Conservation (phyloP, 2,797 vertebrate genomes). For the Halcyon leucocephala region DNA sequence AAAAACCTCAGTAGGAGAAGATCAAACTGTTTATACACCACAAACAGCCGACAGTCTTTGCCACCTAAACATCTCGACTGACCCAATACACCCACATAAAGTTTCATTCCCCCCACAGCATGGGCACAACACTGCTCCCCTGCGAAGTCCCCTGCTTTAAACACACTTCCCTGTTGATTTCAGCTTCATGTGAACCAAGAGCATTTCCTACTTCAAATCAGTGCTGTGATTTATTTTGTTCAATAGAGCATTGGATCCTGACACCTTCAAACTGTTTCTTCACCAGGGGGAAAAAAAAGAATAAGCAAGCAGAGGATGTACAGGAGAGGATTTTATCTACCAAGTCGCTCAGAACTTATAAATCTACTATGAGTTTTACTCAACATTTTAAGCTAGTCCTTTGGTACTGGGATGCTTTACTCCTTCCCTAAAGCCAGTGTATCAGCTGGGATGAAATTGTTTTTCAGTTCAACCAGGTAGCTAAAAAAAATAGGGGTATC, state of each 20-base stretch:
- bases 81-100: background rate
- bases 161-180: background rate
- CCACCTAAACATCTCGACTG: background rate
- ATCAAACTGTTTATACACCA: background rate
- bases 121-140: background rate
- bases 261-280: slow-evolving; percentile 14
- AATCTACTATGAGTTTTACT: background rate
- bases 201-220: background rate
- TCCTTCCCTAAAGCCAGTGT: background rate
- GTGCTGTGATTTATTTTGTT: background rate
- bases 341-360: background rate
- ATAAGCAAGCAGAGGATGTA: background rate
- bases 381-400: background rate
- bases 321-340: background rate
- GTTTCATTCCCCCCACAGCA: background rate
- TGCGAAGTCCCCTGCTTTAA: background rate
- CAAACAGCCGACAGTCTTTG: background rate
- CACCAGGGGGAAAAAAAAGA: background rate
- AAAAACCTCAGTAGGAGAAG: background rate
- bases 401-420: background rate
- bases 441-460: background rate
- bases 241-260: background rate
- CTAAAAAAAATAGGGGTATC: background rate
- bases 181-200: background rate
- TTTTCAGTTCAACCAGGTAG: background rate